Conservation (phyloP, 1,140 invertebrate species). For the Heliconius congener region DNA sequence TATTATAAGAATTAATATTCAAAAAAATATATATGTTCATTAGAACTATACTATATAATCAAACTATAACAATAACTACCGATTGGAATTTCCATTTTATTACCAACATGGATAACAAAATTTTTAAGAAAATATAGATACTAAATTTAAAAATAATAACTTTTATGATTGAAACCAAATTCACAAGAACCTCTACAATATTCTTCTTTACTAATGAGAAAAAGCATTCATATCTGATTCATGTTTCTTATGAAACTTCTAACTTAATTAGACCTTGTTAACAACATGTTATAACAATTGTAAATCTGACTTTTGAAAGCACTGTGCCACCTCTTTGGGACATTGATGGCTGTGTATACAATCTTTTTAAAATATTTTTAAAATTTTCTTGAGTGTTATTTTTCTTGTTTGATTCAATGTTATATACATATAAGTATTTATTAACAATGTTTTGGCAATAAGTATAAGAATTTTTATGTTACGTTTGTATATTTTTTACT, state of each 20-base stretch:
- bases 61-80: background rate
- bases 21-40: background rate
- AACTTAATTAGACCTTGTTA: conserved; percentile 43
- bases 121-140: background rate
- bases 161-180: background rate
- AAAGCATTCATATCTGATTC: conserved; percentile 22
- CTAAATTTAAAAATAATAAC: background rate
- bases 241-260: background rate
- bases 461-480: no score
- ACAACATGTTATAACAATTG: conserved; percentile 14
- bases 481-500: no score
- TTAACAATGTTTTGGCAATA: no score
- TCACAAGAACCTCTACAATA: background rate
- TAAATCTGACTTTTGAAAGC: background rate
- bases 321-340: background rate
- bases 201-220: background rate
- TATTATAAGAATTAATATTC: no score
- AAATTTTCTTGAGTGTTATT: no score
- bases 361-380: background rate
- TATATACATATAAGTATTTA: no score
- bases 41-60: background rate
- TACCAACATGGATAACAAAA: background rate
- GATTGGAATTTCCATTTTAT: background rate
- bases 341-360: background rate
- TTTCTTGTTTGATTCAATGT: no score